These are phyloP conservation scores for Gracilinanus agilis DNA, from an alignment of 2,113 vertebrate genomes.

Conservation along the genomic window DNA sequence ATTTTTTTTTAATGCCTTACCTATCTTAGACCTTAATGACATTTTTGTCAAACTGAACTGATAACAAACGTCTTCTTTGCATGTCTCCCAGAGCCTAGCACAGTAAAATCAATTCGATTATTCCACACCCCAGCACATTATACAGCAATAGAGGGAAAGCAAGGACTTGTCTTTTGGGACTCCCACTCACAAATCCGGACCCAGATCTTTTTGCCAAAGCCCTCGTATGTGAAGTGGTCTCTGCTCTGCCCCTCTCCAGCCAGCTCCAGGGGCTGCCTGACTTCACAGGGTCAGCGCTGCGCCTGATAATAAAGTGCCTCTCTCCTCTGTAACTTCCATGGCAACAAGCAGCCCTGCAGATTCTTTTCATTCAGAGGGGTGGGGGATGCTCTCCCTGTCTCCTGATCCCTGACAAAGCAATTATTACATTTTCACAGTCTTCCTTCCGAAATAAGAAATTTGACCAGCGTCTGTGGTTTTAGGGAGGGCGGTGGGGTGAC, in stretches of 20 bases:
- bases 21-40: too few species aligned
- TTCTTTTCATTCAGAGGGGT: constrained; percentile 34
- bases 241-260: neutral
- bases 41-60: too few species aligned
- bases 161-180: neutral
- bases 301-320: constrained; percentile 16
- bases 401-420: constrained; percentile 66
- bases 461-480: constrained; percentile 54
- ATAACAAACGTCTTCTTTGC: too few species aligned
- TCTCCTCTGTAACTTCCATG: constrained; percentile 39
- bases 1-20: too few species aligned
- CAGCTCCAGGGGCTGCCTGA: constrained; percentile 1
- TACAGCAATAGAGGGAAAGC: neutral
- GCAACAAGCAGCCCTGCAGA: constrained; percentile 33
- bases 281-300: neutral
- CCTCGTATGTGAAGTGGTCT: neutral
- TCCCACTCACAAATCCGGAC: neutral
- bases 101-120: neutral
- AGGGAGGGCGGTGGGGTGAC: too few species aligned
- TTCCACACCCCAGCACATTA: neutral
- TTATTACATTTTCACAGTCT: constrained; percentile 61
- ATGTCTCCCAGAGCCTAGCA: too few species aligned
- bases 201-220: neutral
- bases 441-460: constrained; percentile 57
- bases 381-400: constrained; percentile 13